A percentile compares a stretch with the other conserved stretches of the same genome.
These are phyloP conservation scores for Arctocebus calabarensis DNA, from an alignment of 2,797 vertebrate genomes.

Conservation along the genomic window DNA sequence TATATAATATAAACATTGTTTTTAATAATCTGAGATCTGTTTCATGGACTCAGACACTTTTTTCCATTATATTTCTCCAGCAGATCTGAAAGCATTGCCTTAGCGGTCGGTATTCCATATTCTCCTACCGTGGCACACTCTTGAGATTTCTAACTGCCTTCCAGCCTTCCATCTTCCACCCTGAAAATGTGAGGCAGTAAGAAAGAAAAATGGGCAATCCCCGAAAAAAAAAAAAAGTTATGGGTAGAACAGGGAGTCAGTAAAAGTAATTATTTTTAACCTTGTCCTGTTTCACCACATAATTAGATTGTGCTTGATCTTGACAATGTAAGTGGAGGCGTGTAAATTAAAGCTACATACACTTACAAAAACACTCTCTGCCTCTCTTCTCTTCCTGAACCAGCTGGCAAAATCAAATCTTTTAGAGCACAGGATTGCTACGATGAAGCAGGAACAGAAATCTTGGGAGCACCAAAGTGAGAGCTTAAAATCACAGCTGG, in stretches of 20 bases:
- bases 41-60: constrained; percentile 3
- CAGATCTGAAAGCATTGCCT: not conserved
- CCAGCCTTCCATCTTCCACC: not conserved
- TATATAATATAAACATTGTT: not conserved
- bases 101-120: not conserved
- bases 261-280: not conserved
- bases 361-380: not conserved
- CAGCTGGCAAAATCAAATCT: constrained; percentile 86
- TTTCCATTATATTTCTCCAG: not conserved
- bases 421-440: constrained; percentile 88
- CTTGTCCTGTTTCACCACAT: not conserved
- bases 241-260: not conserved
- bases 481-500: constrained; percentile 88
- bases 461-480: constrained; percentile 89
- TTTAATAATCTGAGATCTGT: constrained; percentile 34
- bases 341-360: not conserved
- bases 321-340: not conserved
- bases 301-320: not conserved
- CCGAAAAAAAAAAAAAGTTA: not conserved
- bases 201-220: constrained; percentile 11
- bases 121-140: not conserved
- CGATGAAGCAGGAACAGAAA: constrained; percentile 89
- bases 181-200: constrained; percentile 5
- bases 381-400: constrained; percentile 23
- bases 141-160: constrained; percentile 60